Conservation (phyloP, 2,113 vertebrate species). For the Chauna torquata region DNA sequence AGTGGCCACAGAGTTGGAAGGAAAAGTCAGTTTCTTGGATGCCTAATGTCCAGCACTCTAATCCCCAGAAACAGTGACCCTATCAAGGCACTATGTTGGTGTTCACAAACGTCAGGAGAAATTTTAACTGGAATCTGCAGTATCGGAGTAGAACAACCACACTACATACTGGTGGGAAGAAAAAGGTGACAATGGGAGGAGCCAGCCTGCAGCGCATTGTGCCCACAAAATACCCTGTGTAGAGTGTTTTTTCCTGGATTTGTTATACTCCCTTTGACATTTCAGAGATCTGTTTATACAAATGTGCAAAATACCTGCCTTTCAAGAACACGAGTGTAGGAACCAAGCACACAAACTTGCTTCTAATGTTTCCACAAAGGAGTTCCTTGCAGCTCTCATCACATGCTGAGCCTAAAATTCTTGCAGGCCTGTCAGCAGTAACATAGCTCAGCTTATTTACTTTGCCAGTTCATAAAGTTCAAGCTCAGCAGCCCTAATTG, state of each 20-base stretch:
- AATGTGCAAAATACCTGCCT: neutral
- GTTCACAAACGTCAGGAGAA: neutral
- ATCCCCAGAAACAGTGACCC: neutral
- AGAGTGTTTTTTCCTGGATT: neutral
- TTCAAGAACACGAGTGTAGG: accelerated
- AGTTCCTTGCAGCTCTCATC: neutral
- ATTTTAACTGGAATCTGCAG: neutral
- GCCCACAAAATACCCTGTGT: neutral
- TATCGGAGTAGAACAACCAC: neutral
- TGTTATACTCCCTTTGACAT: neutral
- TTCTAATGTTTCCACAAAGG: neutral
- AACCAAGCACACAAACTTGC: neutral
- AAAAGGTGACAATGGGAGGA: neutral
- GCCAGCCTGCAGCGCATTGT: neutral
- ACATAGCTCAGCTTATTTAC: neutral
- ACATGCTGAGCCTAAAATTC: neutral
- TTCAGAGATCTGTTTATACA: neutral
- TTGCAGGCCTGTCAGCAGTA: neutral
- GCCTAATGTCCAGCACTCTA: neutral
- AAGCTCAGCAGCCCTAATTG: neutral
- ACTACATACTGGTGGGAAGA: neutral
- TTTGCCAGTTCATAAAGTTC: neutral
- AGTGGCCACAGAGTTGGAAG: neutral
- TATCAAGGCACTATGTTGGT: accelerated
- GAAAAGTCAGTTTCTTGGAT: neutral